These are phyloP conservation scores for Latrodectus elegans DNA, from an alignment of 2,888 invertebrate genomes.

Conservation along the genomic window DNA sequence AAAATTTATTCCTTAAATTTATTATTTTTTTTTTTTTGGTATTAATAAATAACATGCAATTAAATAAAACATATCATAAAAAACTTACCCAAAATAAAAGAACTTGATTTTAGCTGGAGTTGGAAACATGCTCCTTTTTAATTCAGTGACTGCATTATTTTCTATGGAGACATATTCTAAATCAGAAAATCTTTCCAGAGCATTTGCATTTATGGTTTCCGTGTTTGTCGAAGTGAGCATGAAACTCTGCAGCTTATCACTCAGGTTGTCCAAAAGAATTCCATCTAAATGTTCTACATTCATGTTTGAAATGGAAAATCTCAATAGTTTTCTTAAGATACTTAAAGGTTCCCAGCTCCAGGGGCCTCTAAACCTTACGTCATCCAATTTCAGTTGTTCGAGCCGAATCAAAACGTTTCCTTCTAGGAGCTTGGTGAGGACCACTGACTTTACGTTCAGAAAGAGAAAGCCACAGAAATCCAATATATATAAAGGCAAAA, in stretches of 20 bases:
- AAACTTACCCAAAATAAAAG: constrained; percentile 52
- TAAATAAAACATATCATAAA: neutral
- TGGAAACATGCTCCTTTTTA: constrained; percentile 56
- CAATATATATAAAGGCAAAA: constrained; percentile 31
- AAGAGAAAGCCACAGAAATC: constrained; percentile 53
- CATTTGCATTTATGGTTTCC: constrained; percentile 9
- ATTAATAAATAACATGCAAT: neutral
- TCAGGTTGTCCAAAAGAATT: constrained; percentile 28
- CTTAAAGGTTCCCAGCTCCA: constrained; percentile 45
- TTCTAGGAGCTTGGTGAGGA: constrained; percentile 31
- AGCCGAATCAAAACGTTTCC: constrained; percentile 43
- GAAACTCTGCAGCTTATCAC: constrained; percentile 26
- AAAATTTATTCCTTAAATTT: too few relatives aligned
- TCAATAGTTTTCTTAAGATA: constrained; percentile 14
- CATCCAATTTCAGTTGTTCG: constrained; percentile 37
- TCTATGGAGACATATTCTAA: constrained; percentile 47
- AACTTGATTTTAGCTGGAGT: constrained; percentile 46
- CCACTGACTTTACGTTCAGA: constrained; percentile 46
- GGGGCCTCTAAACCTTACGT: constrained; percentile 13
- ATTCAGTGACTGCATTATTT: constrained; percentile 24
- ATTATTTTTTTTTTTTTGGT: neutral
- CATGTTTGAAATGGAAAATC: constrained; percentile 47
- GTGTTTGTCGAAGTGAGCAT: constrained; percentile 34
- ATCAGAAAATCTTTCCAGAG: constrained; percentile 31
- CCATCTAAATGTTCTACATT: constrained; percentile 22